Conservation (phyloP, 1,140 invertebrate species). For the Tetramorium parvispinum region DNA sequence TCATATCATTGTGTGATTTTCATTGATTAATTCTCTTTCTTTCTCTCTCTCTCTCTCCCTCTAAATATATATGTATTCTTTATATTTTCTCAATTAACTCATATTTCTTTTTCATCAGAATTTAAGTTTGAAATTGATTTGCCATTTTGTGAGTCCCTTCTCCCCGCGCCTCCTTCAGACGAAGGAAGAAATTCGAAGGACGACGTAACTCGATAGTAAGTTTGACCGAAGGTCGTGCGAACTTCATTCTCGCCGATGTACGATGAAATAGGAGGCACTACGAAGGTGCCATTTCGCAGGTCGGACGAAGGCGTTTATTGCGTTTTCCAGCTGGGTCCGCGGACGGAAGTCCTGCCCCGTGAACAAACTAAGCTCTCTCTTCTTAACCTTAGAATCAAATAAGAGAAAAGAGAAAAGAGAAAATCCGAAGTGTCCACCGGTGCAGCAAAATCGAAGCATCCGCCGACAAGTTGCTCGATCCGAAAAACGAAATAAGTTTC, state of each 20-base stretch:
- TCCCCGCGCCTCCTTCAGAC: background rate
- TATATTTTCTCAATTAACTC: background rate
- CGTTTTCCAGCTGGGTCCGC: slow-evolving; percentile 40
- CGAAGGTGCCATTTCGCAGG: slow-evolving; percentile 47
- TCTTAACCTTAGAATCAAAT: slow-evolving; percentile 44
- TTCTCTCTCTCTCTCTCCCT: background rate
- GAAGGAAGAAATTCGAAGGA: slow-evolving; percentile 21
- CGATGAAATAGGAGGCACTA: slow-evolving; percentile 35
- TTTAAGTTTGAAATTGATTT: slow-evolving; percentile 35
- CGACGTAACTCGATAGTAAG: slow-evolving; percentile 50
- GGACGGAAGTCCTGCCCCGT: slow-evolving; percentile 6
- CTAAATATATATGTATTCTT: background rate
- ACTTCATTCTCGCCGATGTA: slow-evolving; percentile 27
- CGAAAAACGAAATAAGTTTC: slow-evolving; percentile 26
- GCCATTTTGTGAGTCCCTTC: background rate
- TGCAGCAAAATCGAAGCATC: slow-evolving; percentile 22
- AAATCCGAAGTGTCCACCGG: slow-evolving; percentile 23
- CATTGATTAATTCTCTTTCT: background rate
- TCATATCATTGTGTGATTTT: background rate
- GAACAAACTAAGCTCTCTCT: slow-evolving; percentile 52
- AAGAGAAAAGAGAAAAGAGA: slow-evolving; percentile 31
- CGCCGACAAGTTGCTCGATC: slow-evolving; percentile 42
- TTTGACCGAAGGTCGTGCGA: slow-evolving; percentile 44
- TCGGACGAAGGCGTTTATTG: slow-evolving; percentile 44
- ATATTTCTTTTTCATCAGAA: background rate